Percentiles rank a stretch among this genome's conserved stretches.
phyloP scores from a whole-genome alignment of 37 sponge, comb jelly and placozoan species.

The Haliclona indistincta region DNA sequence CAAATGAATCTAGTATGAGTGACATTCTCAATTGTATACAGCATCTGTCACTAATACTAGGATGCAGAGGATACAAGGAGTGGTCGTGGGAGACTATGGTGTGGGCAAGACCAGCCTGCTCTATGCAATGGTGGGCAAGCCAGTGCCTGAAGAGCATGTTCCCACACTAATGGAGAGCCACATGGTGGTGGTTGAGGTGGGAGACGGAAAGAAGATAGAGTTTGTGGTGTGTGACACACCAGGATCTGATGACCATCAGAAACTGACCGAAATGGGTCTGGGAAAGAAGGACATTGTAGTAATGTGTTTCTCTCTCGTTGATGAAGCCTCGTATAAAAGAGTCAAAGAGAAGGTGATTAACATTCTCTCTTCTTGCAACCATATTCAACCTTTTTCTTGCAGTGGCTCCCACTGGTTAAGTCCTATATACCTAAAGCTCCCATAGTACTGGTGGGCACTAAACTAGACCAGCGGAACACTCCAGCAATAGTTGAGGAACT shows the following conservation, averaged over 20 bases:
- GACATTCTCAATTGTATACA: too few relatives aligned
- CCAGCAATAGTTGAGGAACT: not conserved
- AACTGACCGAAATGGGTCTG: not conserved
- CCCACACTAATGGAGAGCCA: constrained; percentile 3
- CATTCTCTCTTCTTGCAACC: not conserved
- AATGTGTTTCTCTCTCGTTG: constrained; percentile 52
- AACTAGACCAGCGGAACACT: not conserved
- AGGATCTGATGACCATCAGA: not conserved
- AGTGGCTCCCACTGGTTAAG: not conserved
- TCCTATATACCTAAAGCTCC: not conserved
- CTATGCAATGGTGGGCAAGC: not conserved
- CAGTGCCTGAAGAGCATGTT: not conserved
- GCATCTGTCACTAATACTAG: too few relatives aligned
- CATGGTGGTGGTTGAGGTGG: not conserved
- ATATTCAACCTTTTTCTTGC: not conserved
- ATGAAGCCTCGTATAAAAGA: constrained; percentile 36
- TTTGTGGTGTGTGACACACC: not conserved
- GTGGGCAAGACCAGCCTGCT: not conserved
- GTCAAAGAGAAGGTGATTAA: constrained; percentile 2
- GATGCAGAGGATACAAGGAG: not conserved
- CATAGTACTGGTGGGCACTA: not conserved
- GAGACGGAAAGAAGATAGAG: not conserved
- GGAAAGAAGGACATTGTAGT: constrained; percentile 31
- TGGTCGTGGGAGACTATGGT: constrained; percentile 6
- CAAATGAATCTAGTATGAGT: too few relatives aligned